Conservation (phyloP, 2,888 invertebrate species). For the Acrobeloides nanus region DNA sequence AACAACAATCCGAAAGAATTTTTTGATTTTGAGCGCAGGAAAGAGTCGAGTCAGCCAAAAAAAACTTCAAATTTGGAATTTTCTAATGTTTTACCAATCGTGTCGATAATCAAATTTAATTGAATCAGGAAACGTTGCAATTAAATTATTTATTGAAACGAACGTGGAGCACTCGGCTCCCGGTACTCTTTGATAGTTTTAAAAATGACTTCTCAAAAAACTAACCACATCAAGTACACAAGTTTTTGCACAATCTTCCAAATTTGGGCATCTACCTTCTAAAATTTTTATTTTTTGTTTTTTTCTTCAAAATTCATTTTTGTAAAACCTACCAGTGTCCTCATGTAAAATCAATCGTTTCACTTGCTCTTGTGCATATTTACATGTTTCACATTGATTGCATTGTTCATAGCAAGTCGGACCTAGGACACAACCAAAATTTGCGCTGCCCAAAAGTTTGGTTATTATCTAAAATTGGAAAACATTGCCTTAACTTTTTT, state of each 20-base stretch:
- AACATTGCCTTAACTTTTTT: background rate
- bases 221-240: slow-evolving; percentile 18
- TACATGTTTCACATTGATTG: slow-evolving; percentile 19
- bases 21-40: no score
- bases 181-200: no score
- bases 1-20: no score
- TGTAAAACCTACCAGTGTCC: slow-evolving; percentile 14
- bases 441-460: slow-evolving; percentile 13
- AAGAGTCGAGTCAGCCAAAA: no score
- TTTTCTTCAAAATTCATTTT: background rate
- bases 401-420: slow-evolving; percentile 24
- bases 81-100: no score
- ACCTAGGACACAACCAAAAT: slow-evolving; percentile 23
- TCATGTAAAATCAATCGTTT: slow-evolving; percentile 18
- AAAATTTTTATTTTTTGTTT: background rate
- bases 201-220: background rate
- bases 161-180: no score
- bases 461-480: slow-evolving; percentile 14
- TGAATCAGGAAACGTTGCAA: no score
- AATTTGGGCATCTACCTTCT: slow-evolving; percentile 22
- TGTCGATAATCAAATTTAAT: no score
- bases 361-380: slow-evolving; percentile 23
- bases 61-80: no score
- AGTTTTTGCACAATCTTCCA: slow-evolving; percentile 20
- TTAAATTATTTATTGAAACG: no score